phyloP scores from a whole-genome alignment of 2,888 invertebrate species.

The Oeneis ivallda region DNA sequence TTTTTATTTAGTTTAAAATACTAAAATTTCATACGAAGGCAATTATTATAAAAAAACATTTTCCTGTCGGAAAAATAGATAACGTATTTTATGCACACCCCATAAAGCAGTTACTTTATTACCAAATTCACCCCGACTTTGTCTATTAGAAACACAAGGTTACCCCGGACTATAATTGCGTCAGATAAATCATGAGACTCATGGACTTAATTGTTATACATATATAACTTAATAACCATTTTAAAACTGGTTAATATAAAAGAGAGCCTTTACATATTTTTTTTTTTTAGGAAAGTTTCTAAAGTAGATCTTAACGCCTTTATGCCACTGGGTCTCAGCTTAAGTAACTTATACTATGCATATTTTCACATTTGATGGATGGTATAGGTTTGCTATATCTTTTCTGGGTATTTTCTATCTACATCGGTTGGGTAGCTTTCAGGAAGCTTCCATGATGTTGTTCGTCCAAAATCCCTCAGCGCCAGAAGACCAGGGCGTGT shows the following conservation, averaged over 20 bases:
- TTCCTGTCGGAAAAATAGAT: constrained; percentile 17
- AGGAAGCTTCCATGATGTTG: no score
- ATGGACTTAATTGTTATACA: not conserved
- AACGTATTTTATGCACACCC: constrained; percentile 27
- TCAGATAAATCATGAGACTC: not conserved
- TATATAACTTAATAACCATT: not conserved
- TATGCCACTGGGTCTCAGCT: no score
- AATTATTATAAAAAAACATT: constrained; percentile 19
- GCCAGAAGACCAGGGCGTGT: no score
- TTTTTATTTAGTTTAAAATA: constrained; percentile 6
- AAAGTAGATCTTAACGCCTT: not conserved
- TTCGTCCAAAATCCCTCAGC: no score
- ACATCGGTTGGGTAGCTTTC: no score
- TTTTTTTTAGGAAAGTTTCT: not conserved
- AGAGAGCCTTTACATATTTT: not conserved
- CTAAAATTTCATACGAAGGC: not conserved
- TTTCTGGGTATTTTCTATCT: no score
- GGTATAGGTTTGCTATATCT: no score
- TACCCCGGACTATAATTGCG: constrained; percentile 1
- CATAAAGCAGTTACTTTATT: constrained; percentile 31
- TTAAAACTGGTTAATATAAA: not conserved
- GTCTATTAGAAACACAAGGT: constrained; percentile 16
- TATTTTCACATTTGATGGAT: no score
- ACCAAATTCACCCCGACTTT: constrained; percentile 20
- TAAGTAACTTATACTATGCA: no score